Base-by-base conservation (phyloP, 2,797 vertebrate species). In the Delichon dasypus region DNA sequence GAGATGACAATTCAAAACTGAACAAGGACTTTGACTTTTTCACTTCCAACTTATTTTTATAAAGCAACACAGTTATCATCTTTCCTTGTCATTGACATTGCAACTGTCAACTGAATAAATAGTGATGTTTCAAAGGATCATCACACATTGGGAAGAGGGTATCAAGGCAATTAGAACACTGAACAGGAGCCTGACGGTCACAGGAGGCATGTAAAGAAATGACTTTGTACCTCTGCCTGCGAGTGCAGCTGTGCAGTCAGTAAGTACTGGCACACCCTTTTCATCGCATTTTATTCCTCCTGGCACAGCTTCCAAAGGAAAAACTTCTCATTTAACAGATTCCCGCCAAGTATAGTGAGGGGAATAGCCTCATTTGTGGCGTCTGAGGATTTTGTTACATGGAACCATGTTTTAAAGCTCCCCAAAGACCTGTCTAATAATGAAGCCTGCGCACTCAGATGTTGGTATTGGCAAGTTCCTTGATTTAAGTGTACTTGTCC, bases 391-490 rank as follows among this genome's bases (percentile, higher is more conserved):
- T 89, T 78, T 0, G 5, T 85, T 48, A 78, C 61, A 78, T 65
- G 65, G 53, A 50, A 93, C 57, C 38, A 53, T 32, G 89, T 93
- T 96, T 92, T 88, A 85, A 94, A 94, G 76, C 36, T 81, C 95
- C 95, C 92, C 48, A 65, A 88, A 86, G 75, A 86, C 87, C 91
- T 93, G 64, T 68, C 85, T 95, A 91, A 94, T 96, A 97, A 97
- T 18, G 66, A 77, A 96, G 83, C 50, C 67, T 86, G 45, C 61
- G 65, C n/a, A 38, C 89, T 95, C 86, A 88, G 64, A 77, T 72
- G 65, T 81, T 86, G 88, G 87, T 89, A 92, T 54, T 93, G 93
- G 95, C 88, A 97, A 95, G 83, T 85, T 38, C 66, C 96, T 88
- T 86, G 76, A 88, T 85, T 58, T 87, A 96, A 95, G 40, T 50